Base-by-base conservation (phyloP, 2,113 vertebrate genomes). In the Furnarius figulus region DNA sequence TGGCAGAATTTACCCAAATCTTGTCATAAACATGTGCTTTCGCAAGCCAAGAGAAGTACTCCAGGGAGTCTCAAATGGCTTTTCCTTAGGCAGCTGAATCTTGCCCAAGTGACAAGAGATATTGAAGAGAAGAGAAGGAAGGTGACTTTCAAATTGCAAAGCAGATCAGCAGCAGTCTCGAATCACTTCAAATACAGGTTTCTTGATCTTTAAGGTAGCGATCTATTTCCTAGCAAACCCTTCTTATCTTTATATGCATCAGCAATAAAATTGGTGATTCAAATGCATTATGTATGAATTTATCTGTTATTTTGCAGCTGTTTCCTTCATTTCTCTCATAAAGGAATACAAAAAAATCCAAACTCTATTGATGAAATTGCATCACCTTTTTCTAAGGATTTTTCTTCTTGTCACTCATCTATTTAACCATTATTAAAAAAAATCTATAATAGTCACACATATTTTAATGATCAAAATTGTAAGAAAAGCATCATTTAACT, bases 391-490 rank as follows among this genome's bases (percentile, higher is more conserved):
- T 63, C 35, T 61, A 30, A 59, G 23, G 4, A 56, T 31, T n/a
- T 65, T 75, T 1, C 8, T 67, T 14, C 14, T 14, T 24, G 6
- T 71, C 63, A 47, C 21, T 71, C 4, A 44, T 46, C 12, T 65
- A 12, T 68, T 79, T 68, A 75, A 59, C 4, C 5, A 44, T 35
- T 23, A 53, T 62, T 52, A 7, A 5, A 35, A 73, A 28, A 3
- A 10, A 1, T 3, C 2, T 30, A 25, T 2, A 70, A 67, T 67
- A 10, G 1, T 55, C 46, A 55, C 4, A 24, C 6, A 49, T 8
- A 63, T 5, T 25, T 76, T 68, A 65, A 76, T 65, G 17, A 18
- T 23, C 13, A 12, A 37, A 47, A 65, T 20, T 86, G 8, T 35
- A 55, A 68, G 14, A 31, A 94, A 9, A 73, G 4, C 10, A 55